Evolutionary conservation across 2,797 vertebrate genomes (phyloP).

Genomic region (Amblyraja radiata): DNA sequence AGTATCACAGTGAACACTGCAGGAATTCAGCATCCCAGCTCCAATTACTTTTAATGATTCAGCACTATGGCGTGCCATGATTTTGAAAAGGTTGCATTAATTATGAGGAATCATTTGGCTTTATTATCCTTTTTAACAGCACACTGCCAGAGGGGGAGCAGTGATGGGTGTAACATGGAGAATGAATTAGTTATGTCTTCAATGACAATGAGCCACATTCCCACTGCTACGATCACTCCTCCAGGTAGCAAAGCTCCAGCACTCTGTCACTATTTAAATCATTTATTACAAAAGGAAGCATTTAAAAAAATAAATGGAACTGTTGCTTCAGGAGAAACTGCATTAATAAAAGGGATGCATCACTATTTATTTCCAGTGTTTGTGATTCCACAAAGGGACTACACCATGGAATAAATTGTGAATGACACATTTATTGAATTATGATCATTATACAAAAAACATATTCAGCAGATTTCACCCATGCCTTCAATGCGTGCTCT

Average conservation of each 20-base stretch:
- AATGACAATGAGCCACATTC: background rate
- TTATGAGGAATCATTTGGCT: constrained; percentile 1
- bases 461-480: background rate
- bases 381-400: background rate
- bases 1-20: background rate
- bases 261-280: background rate
- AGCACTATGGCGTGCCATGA: background rate
- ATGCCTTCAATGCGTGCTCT: background rate
- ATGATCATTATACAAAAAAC: background rate
- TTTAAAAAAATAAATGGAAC: background rate
- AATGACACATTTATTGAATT: background rate
- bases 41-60: constrained; percentile 9
- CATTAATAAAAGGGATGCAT: background rate
- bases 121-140: constrained; percentile 5
- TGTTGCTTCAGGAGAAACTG: background rate
- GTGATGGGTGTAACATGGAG: background rate
- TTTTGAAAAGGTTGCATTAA: constrained; percentile 16
- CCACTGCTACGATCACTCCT: background rate
- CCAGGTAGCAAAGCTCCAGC: background rate
- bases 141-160: constrained; percentile 3
- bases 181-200: background rate
- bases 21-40: background rate
- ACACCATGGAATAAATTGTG: background rate
- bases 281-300: background rate
- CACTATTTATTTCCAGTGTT: background rate